Evolutionary conservation across 2,888 invertebrate genomes (phyloP).

Genomic region (Heliconius aoede): DNA sequence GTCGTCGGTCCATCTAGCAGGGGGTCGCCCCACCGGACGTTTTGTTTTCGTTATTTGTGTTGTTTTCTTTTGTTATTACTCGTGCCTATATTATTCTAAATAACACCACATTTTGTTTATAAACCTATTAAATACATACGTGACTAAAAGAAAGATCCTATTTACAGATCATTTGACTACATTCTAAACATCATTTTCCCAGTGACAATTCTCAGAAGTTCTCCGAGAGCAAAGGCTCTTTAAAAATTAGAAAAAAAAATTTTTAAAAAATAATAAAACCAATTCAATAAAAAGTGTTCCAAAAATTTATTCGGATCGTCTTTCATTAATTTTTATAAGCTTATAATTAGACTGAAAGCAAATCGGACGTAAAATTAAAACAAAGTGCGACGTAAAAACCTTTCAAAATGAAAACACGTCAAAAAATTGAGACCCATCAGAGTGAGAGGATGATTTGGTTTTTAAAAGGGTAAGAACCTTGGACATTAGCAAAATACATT

Average conservation of each 20-base stretch:
- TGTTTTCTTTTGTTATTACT: too few species aligned
- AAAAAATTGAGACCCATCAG: constrained; percentile 56
- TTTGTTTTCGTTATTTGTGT: too few species aligned
- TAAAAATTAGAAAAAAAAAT: not conserved
- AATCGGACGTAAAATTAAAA: constrained; percentile 62
- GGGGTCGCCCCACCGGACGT: too few species aligned
- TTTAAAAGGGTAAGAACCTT: constrained; percentile 39
- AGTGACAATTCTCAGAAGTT: not conserved
- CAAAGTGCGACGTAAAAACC: constrained; percentile 51
- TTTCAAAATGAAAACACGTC: constrained; percentile 62
- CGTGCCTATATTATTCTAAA: not conserved
- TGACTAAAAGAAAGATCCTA: not conserved
- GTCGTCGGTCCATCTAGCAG: too few species aligned
- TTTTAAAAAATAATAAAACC: constrained; percentile 24
- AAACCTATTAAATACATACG: not conserved
- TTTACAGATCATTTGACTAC: not conserved
- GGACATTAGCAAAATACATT: constrained; percentile 32
- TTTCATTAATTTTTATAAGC: constrained; percentile 47
- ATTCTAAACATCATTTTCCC: not conserved
- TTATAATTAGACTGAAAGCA: constrained; percentile 53
- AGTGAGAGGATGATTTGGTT: constrained; percentile 57
- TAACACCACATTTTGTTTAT: not conserved
- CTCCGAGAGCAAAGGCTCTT: not conserved
- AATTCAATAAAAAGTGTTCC: constrained; percentile 10
- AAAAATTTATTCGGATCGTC: constrained; percentile 16